Evolutionary conservation across 2,888 invertebrate species (phyloP).

Genomic region (Spodoptera exigua): DNA sequence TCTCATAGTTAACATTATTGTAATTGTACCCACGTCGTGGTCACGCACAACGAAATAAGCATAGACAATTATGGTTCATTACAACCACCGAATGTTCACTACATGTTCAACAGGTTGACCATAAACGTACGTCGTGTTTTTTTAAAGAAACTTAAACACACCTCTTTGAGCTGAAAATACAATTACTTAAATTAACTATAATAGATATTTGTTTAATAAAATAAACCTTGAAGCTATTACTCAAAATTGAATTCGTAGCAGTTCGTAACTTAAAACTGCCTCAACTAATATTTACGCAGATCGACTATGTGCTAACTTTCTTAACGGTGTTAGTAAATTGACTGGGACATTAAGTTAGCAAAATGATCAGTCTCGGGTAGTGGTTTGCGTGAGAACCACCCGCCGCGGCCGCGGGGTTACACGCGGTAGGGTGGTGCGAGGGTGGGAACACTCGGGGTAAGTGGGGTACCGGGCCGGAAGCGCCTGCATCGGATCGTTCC

Average conservation of each 20-base stretch:
- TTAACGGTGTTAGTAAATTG: constrained; percentile 32
- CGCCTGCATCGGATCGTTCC: constrained; percentile 81
- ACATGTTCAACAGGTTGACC: constrained; percentile 42
- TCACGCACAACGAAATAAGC: constrained; percentile 61
- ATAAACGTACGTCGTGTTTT: constrained; percentile 9
- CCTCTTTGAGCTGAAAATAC: too few relatives aligned
- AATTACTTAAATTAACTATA: too few relatives aligned
- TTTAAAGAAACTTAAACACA: too few relatives aligned
- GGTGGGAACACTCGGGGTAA: constrained; percentile 70
- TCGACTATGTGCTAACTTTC: constrained; percentile 31
- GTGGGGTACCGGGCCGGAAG: constrained; percentile 85
- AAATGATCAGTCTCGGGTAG: constrained; percentile 80
- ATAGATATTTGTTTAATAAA: too few relatives aligned
- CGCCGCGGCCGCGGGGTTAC: constrained; percentile 50
- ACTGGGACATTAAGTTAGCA: constrained; percentile 70
- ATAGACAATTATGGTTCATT: constrained; percentile 57
- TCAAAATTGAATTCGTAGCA: not conserved
- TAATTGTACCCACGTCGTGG: constrained; percentile 58
- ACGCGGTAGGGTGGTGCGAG: constrained; percentile 63
- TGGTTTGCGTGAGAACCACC: constrained; percentile 83
- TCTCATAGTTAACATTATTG: constrained; percentile 54
- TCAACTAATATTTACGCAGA: constrained; percentile 20
- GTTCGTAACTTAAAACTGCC: not conserved
- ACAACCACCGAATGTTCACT: constrained; percentile 57
- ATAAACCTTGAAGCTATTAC: too few relatives aligned